Evolutionary conservation across 2,888 invertebrate genomes (phyloP), one percentile per base, ranked within the genome.

Genomic region (Tinea pellionella): DNA sequence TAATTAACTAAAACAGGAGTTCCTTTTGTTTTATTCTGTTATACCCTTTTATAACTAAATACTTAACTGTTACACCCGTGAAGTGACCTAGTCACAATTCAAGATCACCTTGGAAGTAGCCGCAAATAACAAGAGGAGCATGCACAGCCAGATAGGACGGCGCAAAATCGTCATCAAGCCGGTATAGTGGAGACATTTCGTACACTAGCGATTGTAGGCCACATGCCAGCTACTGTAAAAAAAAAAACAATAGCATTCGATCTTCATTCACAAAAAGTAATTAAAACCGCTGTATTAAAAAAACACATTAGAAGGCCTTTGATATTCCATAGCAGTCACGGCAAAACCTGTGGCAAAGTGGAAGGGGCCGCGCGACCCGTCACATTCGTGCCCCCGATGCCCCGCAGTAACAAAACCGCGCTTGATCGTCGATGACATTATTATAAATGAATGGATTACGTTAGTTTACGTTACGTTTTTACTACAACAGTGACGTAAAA

Each of bases 11-110:
- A 30, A 47, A 47, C 47, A 47, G 47, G 13, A 55, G 18, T 55
- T 16, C 15, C 1, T 19, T 13, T 29, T 30, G 61, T 62, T 61
- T 63, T 64, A 62, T 63, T 61, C 6, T 64, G 59, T 61, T 63
- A 62, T 63, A 68, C 68, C 66, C 67, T 67, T 61, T 59, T 59
- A n/a, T n/a, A n/a, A n/a, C n/a, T n/a, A n/a, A n/a, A n/a, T n/a
- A n/a, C n/a, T n/a, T n/a, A n/a, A n/a, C n/a, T n/a, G n/a, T n/a
- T n/a, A n/a, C n/a, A n/a, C n/a, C n/a, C n/a, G n/a, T n/a, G n/a
- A n/a, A n/a, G n/a, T n/a, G n/a, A n/a, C n/a, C n/a, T n/a, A n/a
- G n/a, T n/a, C n/a, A n/a, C n/a, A n/a, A n/a, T n/a, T n/a, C n/a
- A 55, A 32, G 37, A 37, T n/a, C n/a, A n/a, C n/a, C n/a, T n/a